phyloP scores from a whole-genome alignment of 2,888 invertebrate genomes.

The Nasonia oneida region DNA sequence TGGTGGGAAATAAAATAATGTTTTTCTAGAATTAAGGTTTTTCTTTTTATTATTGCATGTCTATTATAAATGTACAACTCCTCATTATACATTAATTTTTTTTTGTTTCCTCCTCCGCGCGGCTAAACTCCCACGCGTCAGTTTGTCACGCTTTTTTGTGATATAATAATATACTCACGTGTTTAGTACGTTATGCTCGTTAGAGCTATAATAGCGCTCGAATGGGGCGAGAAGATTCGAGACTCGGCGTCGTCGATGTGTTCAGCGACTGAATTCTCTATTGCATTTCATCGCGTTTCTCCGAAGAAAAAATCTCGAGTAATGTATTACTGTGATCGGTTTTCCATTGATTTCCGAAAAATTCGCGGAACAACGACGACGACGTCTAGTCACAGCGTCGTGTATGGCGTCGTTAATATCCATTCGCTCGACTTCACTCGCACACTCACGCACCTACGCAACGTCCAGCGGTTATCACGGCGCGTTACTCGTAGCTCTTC shows the following conservation, averaged over 20 bases:
- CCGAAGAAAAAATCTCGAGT: not conserved
- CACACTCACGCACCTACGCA: slow-evolving; percentile 6
- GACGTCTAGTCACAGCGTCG: slow-evolving; percentile 37
- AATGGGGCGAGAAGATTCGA: slow-evolving; percentile 32
- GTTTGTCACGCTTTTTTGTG: slow-evolving; percentile 36
- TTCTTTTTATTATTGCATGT: slow-evolving; percentile 71
- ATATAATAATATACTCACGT: slow-evolving; percentile 40
- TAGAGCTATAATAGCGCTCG: slow-evolving; percentile 52
- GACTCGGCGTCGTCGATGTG: slow-evolving; percentile 27
- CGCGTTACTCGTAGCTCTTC: not conserved
- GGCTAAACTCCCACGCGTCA: slow-evolving; percentile 64
- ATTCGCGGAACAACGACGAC: slow-evolving; percentile 32
- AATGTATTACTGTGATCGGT: not conserved
- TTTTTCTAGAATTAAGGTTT: slow-evolving; percentile 42
- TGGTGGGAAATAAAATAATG: not conserved
- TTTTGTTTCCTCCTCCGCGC: slow-evolving; percentile 72
- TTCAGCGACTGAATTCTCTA: not conserved
- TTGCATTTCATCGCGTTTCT: not conserved
- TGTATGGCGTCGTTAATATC: not conserved
- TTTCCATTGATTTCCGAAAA: not conserved
- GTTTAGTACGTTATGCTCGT: slow-evolving; percentile 27
- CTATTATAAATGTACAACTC: slow-evolving; percentile 79
- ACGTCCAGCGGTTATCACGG: not conserved
- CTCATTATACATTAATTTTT: slow-evolving; percentile 70
- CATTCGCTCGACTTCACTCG: not conserved